A percentile compares a stretch with the other conserved stretches of the same genome.
Evolutionary conservation across 2,113 vertebrate genomes (phyloP).

Genomic region (Talpa occidentalis): DNA sequence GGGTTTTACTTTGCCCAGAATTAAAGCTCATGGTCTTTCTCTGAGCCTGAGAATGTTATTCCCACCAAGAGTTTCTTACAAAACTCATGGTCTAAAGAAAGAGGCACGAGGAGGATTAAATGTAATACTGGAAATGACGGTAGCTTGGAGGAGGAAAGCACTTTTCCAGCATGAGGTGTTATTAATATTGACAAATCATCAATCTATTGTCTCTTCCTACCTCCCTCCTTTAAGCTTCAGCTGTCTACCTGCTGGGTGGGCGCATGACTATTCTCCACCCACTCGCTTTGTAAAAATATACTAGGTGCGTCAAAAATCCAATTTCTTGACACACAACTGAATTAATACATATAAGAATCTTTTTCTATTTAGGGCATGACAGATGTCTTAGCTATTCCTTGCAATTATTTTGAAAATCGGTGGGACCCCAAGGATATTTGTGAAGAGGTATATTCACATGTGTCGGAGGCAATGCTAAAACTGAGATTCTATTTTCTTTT

Average conservation of each 20-base stretch:
- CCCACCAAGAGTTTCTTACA: background rate
- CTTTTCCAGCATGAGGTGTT: background rate
- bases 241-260: background rate
- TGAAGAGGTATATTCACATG: too few relatives aligned
- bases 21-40: background rate
- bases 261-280: background rate
- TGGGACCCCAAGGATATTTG: background rate
- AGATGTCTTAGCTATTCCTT: conserved; percentile 6
- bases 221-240: background rate
- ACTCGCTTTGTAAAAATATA: conserved; percentile 52
- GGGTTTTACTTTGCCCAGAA: background rate
- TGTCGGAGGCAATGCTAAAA: background rate
- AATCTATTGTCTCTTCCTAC: background rate
- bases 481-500: background rate
- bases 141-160: background rate
- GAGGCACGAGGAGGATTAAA: background rate
- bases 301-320: background rate
- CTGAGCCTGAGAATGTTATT: background rate
- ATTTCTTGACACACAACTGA: conserved; percentile 40
- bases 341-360: background rate
- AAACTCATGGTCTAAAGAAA: background rate
- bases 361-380: conserved; percentile 26
- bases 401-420: background rate
- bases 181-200: background rate
- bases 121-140: background rate